Evolutionary conservation across 2,113 vertebrate species (phyloP).

Genomic region (Casuarius casuarius): DNA sequence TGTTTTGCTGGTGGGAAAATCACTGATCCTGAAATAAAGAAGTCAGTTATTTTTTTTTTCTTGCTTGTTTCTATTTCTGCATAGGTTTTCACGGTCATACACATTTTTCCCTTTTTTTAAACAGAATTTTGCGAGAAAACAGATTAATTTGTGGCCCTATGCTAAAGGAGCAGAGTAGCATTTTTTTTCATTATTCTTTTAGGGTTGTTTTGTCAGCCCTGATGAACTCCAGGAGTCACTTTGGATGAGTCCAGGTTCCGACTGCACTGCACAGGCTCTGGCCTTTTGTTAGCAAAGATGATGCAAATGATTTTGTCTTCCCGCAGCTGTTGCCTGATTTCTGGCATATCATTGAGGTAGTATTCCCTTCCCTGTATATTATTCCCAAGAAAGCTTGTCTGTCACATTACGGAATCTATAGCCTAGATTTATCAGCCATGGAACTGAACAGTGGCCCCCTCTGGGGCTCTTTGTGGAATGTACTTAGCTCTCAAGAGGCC

Average conservation of each 20-base stretch:
- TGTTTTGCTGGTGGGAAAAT: neutral
- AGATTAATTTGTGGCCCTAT: neutral
- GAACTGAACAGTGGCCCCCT: neutral
- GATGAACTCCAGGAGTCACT: neutral
- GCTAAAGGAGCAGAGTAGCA: neutral
- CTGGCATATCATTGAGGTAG: rapidly evolving
- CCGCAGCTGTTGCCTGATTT: neutral
- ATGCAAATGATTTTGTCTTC: neutral
- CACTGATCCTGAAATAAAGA: neutral
- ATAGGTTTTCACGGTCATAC: neutral
- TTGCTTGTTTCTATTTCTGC: neutral
- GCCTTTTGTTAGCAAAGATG: neutral
- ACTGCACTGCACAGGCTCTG: neutral
- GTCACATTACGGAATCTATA: neutral
- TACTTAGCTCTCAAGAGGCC: neutral
- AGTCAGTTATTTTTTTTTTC: neutral
- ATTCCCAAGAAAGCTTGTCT: neutral
- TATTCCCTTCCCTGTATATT: neutral
- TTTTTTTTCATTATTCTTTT: neutral
- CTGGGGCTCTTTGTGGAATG: neutral
- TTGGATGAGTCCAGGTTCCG: neutral
- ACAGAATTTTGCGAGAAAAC: neutral
- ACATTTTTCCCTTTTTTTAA: neutral
- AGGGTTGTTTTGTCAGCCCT: neutral
- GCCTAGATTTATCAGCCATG: neutral